A percentile compares a stretch with the other conserved stretches of the same genome.
phyloP scores from a whole-genome alignment of 2,888 invertebrate species.

The Boloria euphrosyne region DNA sequence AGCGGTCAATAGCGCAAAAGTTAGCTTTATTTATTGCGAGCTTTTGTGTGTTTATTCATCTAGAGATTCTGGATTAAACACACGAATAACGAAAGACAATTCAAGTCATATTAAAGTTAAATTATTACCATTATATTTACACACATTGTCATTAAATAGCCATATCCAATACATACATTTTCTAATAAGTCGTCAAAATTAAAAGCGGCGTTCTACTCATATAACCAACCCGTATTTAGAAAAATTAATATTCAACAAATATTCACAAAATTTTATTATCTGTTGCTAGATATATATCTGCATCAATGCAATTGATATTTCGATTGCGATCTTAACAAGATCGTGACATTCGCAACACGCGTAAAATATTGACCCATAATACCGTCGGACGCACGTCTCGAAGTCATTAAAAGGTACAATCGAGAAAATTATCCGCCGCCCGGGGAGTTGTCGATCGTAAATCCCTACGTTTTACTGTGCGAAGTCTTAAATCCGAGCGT shows the following conservation, averaged over 20 bases:
- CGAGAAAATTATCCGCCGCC: conserved; percentile 65
- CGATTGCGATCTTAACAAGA: conserved; percentile 38
- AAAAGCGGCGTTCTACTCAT: no score
- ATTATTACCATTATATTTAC: no score
- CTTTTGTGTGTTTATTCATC: no score
- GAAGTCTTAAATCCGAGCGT: conserved; percentile 66
- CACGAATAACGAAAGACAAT: no score
- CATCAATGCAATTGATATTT: conserved; percentile 29
- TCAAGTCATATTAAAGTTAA: no score
- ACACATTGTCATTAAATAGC: no score
- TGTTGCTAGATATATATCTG: conserved; percentile 10
- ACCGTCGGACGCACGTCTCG: conserved; percentile 48
- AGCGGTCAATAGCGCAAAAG: no score
- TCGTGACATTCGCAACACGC: conserved; percentile 49
- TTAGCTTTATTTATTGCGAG: no score
- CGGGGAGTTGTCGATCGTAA: conserved; percentile 60
- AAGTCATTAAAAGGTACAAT: conserved; percentile 57
- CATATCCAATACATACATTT: no score
- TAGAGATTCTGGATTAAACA: no score
- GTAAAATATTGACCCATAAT: conserved; percentile 49
- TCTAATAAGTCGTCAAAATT: no score
- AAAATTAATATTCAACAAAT: conserved; percentile 4
- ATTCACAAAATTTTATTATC: conserved; percentile 18
- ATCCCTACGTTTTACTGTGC: conserved; percentile 65
- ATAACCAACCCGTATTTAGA: no score